Percentiles rank a stretch among this genome's conserved stretches.
phyloP scores from a whole-genome alignment of 2,888 invertebrate genomes.

The Epistrophella euchroma region DNA sequence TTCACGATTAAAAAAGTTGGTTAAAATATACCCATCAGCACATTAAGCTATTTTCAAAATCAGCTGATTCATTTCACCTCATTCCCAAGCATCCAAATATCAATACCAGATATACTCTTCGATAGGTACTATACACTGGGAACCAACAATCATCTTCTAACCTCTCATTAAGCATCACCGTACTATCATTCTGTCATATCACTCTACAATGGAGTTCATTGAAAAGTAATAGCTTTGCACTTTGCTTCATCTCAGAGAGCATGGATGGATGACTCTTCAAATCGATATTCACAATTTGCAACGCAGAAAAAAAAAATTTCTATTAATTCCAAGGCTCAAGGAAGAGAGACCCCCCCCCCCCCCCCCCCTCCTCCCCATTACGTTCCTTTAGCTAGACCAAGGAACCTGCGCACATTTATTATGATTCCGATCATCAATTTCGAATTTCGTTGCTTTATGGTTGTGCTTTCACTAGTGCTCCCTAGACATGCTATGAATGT shows the following conservation, averaged over 20 bases:
- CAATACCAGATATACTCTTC: neutral
- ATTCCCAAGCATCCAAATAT: slow-evolving; percentile 42
- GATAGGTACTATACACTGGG: slow-evolving; percentile 1
- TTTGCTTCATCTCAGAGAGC: neutral
- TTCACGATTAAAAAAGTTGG: too few relatives aligned
- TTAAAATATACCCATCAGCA: too few relatives aligned
- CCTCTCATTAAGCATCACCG: slow-evolving; percentile 38
- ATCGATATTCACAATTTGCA: slow-evolving; percentile 48
- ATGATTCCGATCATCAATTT: slow-evolving; percentile 65
- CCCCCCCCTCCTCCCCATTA: neutral
- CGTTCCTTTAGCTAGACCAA: neutral
- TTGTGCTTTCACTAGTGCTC: slow-evolving; percentile 67
- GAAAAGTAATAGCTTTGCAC: slow-evolving; percentile 38
- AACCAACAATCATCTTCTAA: slow-evolving; percentile 27
- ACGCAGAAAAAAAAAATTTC: slow-evolving; percentile 4
- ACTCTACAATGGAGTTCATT: slow-evolving; percentile 44
- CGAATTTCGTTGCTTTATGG: slow-evolving; percentile 36
- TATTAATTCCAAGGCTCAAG: slow-evolving; percentile 46
- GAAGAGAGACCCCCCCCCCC: neutral
- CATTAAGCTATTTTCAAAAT: neutral
- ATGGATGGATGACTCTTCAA: slow-evolving; percentile 31
- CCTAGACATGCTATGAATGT: slow-evolving; percentile 70
- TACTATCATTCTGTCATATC: slow-evolving; percentile 36
- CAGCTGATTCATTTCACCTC: slow-evolving; percentile 36
- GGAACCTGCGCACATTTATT: slow-evolving; percentile 55